Evolutionary conservation across 2,888 invertebrate species (phyloP).

Genomic region (Drosophila atripex): DNA sequence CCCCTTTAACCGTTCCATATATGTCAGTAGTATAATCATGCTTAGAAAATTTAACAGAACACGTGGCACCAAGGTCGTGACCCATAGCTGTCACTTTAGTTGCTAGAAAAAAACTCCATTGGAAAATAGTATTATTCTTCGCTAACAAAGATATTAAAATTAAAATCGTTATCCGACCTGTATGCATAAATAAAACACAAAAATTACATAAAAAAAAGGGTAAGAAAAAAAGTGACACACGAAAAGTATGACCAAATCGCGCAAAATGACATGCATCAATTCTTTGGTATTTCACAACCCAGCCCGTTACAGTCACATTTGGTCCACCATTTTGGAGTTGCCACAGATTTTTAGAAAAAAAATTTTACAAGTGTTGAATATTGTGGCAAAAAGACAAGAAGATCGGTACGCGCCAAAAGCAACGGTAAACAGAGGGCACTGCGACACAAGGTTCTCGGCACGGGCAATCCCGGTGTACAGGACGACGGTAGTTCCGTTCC

Average conservation of each 20-base stretch:
- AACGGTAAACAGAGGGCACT: conserved; percentile 9
- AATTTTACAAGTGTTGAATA: conserved; percentile 65
- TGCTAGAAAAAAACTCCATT: background rate
- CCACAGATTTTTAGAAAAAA: conserved; percentile 73
- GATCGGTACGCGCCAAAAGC: conserved; percentile 62
- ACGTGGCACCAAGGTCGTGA: conserved; percentile 2
- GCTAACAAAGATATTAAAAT: background rate
- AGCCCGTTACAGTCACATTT: conserved; percentile 44
- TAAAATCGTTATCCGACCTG: no score
- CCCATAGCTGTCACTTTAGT: background rate
- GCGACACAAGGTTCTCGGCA: conserved; percentile 3
- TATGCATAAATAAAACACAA: background rate
- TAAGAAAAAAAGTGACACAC: background rate
- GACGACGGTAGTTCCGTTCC: background rate
- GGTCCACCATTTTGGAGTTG: conserved; percentile 81
- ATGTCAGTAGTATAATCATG: background rate
- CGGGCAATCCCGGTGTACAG: background rate
- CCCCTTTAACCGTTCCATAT: background rate
- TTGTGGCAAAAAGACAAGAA: conserved; percentile 63
- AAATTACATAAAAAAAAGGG: background rate
- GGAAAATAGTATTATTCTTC: background rate
- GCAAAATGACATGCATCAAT: background rate
- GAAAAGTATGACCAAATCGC: background rate
- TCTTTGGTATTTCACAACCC: conserved; percentile 1
- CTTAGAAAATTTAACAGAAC: background rate